Conservation (phyloP, 2,113 vertebrate species). For the Saccopteryx leptura region DNA sequence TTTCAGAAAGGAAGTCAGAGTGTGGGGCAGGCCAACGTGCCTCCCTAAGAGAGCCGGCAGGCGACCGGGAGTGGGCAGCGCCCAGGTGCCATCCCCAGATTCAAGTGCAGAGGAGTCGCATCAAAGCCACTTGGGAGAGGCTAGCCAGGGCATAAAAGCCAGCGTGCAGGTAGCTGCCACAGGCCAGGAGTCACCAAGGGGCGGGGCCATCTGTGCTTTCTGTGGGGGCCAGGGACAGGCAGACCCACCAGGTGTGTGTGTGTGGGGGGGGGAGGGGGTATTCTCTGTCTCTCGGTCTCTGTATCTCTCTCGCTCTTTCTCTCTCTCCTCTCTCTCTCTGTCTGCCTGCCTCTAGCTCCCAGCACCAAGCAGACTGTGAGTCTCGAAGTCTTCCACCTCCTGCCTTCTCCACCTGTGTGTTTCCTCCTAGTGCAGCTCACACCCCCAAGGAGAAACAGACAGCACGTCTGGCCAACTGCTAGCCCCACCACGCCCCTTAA, state of each 20-base stretch:
- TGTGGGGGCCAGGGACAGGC: neutral
- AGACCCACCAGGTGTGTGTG: accelerated
- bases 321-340: too few relatives aligned
- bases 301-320: too few relatives aligned
- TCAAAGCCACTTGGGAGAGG: constrained; percentile 90
- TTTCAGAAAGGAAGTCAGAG: constrained; percentile 91
- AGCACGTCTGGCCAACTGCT: neutral
- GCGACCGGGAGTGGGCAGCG: constrained; percentile 82
- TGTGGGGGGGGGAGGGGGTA: accelerated
- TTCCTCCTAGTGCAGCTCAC: neutral
- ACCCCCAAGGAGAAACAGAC: neutral
- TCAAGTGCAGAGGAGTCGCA: constrained; percentile 84
- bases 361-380: neutral
- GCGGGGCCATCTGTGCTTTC: neutral
- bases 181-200: too few relatives aligned
- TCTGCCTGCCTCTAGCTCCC: too few relatives aligned
- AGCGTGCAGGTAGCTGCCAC: constrained; percentile 88
- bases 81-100: constrained; percentile 84
- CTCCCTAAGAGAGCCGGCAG: constrained; percentile 88
- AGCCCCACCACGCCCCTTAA: neutral
- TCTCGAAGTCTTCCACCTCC: neutral
- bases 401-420: too few relatives aligned
- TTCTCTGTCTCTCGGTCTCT: too few relatives aligned
- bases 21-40: constrained; percentile 90
- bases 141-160: constrained; percentile 87